A percentile compares a stretch with the other conserved stretches of the same genome.
These are phyloP conservation scores for Columba janthina DNA, from an alignment of 2,113 vertebrate genomes.

Conservation along the genomic window DNA sequence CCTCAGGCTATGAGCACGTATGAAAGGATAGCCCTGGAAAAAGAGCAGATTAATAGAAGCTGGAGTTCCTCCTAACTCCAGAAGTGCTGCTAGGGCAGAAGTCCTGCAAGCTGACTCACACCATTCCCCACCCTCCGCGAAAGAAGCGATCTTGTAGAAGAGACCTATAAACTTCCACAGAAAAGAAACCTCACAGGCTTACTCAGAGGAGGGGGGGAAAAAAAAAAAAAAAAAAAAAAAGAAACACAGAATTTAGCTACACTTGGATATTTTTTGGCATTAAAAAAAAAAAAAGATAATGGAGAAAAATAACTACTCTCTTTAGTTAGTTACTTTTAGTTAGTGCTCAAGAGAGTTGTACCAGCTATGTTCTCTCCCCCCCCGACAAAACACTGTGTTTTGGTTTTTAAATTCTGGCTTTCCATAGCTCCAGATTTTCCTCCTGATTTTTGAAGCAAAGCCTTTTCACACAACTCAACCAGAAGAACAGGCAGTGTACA, in stretches of 20 bases:
- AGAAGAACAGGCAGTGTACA: background rate
- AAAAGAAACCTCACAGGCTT: background rate
- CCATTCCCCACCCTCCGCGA: background rate
- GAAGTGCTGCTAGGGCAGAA: background rate
- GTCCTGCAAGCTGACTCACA: conserved; percentile 36
- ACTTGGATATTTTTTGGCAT: background rate
- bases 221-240: too few species aligned
- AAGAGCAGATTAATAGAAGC: background rate
- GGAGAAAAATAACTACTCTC: background rate
- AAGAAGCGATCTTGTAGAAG: background rate
- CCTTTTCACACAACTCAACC: background rate
- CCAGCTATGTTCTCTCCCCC: background rate
- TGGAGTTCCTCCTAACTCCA: background rate
- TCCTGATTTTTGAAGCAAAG: background rate
- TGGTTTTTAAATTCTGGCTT: background rate
- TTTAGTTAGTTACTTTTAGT: background rate
- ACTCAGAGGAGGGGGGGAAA: too few species aligned
- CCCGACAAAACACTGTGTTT: background rate
- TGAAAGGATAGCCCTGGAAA: background rate
- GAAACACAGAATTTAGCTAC: background rate
- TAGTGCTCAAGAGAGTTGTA: background rate
- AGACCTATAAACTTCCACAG: background rate
- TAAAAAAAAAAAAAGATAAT: background rate
- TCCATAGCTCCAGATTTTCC: background rate
- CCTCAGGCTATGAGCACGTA: background rate